Base-by-base conservation (phyloP, 2,797 vertebrate genomes). In the Buceros bicornis region DNA sequence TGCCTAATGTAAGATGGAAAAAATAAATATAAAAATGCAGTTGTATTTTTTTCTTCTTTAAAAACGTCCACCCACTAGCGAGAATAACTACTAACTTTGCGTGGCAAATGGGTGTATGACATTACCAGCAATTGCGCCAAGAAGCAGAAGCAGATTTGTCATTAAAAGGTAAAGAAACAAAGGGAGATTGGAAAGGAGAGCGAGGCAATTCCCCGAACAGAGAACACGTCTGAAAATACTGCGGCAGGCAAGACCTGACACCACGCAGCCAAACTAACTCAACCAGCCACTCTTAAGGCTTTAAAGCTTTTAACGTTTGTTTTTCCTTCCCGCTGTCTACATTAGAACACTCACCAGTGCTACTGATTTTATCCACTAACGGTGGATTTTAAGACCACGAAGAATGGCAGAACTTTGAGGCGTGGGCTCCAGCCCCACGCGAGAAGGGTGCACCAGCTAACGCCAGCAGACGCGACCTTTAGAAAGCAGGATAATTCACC, bases 391-490 rank as follows among this genome's bases (percentile, higher is more conserved):
- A 64, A 56, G 73, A 87, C 28, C 37, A 45, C 19, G 31, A 56
- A 47, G 70, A 85, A 64, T 25, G 87, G 20, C 45, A 78, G 64
- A 93, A 80, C n/a, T 79, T 94, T 56, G 18, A 6, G 0, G 21
- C 56, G 58, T 4, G 12, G 54, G 54, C 47, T 56, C 20, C 45
- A 80, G 72, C 45, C 78, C 66, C 73, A 29, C 3, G 0, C 1
- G 0, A 84, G 92, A 74, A 61, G 47, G 88, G 51, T 1, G 1
- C 33, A 3, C 42, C 1, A 22, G 85, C 86, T 96, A 93, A 97
- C 94, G 77, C 8, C 93, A 90, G 42, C 51, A 90, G 95, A 96
- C 92, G 0, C 83, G 95, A 96, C 96, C 96, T 97, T 97, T 96
- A 53, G 51, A 48, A 71, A 79, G 90, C 90, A 42, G 93, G 65